phyloP scores from a whole-genome alignment of 2,888 invertebrate genomes.

The Hesperia comma region DNA sequence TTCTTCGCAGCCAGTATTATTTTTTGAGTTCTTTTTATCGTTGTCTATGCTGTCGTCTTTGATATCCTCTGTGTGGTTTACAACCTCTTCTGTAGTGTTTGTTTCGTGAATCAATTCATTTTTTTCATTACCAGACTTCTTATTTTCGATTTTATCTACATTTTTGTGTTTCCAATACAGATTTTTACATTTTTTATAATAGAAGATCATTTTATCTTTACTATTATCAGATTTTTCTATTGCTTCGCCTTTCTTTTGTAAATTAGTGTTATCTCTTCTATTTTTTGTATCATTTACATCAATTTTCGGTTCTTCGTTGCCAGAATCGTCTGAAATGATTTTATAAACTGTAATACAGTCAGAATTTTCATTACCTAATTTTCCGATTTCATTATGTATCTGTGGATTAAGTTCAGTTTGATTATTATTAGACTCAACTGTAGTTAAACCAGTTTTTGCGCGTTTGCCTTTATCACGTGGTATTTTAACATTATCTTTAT shows the following conservation, averaged over 20 bases:
- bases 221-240: conserved; percentile 21
- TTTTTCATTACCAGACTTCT: conserved; percentile 41
- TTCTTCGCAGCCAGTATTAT: background rate
- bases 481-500: background rate
- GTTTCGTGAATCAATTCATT: conserved; percentile 20
- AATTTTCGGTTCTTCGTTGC: conserved; percentile 34
- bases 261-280: background rate
- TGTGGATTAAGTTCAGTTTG: background rate
- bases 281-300: background rate
- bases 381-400: background rate
- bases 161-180: conserved; percentile 39
- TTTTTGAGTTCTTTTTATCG: background rate
- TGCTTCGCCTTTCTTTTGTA: conserved; percentile 18
- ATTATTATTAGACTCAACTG: background rate
- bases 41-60: background rate
- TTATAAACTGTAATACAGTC: conserved; percentile 36
- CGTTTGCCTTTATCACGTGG: background rate
- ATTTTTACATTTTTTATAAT: conserved; percentile 52
- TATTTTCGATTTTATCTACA: conserved; percentile 32
- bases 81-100: background rate
- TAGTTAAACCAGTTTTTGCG: background rate
- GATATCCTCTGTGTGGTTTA: background rate
- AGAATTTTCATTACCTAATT: background rate
- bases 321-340: conserved; percentile 34
- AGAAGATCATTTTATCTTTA: conserved; percentile 44